phyloP scores from a whole-genome alignment of 2,113 vertebrate genomes.

The Colistium nudipinnis region DNA sequence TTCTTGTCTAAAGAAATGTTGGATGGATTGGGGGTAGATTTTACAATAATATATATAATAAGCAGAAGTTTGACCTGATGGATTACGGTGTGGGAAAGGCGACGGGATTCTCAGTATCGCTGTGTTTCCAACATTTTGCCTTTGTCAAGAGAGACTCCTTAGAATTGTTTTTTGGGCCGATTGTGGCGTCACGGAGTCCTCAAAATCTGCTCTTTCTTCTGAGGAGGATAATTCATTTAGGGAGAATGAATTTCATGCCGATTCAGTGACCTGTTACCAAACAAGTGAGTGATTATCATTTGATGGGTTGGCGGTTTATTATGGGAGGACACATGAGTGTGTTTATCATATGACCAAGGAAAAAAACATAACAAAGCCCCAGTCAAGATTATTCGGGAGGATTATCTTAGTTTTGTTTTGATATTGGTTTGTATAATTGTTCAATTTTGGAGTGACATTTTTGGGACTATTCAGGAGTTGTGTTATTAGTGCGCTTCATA shows the following conservation, averaged over 20 bases:
- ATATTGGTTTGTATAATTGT: too few species aligned
- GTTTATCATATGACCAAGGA: too few species aligned
- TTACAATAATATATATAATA: too few species aligned
- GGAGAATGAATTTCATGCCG: background rate
- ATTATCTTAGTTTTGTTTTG: background rate
- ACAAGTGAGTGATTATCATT: background rate
- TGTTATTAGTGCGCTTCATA: slow-evolving; percentile 22
- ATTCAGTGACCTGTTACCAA: too few species aligned
- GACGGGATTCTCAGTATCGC: background rate
- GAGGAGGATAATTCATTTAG: background rate
- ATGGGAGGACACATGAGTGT: background rate
- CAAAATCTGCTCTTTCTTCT: background rate
- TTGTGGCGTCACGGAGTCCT: background rate
- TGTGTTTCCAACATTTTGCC: background rate
- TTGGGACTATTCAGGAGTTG: background rate
- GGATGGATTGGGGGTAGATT: slow-evolving; percentile 3
- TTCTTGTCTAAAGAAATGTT: slow-evolving; percentile 12
- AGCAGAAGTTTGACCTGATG: slow-evolving; percentile 15
- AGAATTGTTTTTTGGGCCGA: background rate
- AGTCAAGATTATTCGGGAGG: background rate
- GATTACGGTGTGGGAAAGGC: slow-evolving; percentile 1
- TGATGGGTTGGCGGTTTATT: background rate
- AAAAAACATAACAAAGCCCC: too few species aligned
- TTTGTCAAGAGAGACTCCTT: slow-evolving; percentile 2
- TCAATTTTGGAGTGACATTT: background rate